Conservation (phyloP, 2,113 vertebrate species). For the Phyllostomus discolor region DNA sequence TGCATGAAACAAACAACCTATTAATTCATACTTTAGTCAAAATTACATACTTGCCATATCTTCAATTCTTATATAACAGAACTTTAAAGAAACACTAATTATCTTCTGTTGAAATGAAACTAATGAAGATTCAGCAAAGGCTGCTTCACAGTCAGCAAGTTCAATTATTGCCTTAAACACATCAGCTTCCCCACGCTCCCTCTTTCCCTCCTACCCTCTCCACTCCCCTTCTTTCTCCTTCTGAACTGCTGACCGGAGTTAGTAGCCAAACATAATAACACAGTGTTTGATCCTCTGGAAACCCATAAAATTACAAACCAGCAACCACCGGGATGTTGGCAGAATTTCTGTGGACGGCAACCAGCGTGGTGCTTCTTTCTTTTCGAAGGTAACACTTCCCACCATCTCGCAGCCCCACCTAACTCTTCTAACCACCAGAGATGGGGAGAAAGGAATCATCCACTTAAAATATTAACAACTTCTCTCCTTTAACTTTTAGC, state of each 20-base stretch:
- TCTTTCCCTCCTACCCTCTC: not conserved
- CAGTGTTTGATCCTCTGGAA: conserved; percentile 67
- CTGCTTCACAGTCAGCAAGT: not conserved
- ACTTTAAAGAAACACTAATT: not conserved
- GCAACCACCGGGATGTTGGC: conserved; percentile 65
- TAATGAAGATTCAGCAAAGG: not conserved
- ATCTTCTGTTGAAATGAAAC: not conserved
- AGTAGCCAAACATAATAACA: conserved; percentile 68
- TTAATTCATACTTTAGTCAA: not conserved
- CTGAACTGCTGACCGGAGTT: conserved; percentile 59
- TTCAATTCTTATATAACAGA: not conserved
- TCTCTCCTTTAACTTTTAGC: not conserved
- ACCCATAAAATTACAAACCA: conserved; percentile 69
- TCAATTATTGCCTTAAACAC: too few species aligned
- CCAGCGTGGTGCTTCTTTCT: not conserved
- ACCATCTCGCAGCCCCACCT: not conserved
- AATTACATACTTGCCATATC: not conserved
- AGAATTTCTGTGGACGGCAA: conserved; percentile 59
- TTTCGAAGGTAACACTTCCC: not conserved
- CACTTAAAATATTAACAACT: not conserved
- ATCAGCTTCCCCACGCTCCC: not conserved
- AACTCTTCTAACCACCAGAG: not conserved
- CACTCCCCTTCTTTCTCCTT: not conserved
- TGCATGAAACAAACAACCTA: not conserved
- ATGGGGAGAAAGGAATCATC: not conserved